Conservation (phyloP, 2,888 invertebrate genomes). For the Dilophus febrilis region DNA sequence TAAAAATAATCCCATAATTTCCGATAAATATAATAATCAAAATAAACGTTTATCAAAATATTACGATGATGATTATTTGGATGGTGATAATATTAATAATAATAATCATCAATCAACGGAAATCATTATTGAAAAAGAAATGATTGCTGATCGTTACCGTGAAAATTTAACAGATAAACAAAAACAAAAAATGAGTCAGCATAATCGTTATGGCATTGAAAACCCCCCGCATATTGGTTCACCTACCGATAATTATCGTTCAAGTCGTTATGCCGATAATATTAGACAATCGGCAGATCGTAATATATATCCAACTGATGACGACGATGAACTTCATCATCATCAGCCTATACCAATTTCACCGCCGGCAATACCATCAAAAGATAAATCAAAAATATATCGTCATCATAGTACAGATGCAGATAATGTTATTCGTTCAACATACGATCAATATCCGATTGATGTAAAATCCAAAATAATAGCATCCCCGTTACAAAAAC, state of each 20-base stretch:
- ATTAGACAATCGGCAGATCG: no score
- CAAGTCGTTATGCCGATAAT: no score
- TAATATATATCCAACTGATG: no score
- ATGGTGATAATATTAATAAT: constrained; percentile 2
- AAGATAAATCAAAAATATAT: no score
- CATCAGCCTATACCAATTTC: no score
- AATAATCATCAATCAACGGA: not conserved
- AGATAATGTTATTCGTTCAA: no score
- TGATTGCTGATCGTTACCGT: constrained; percentile 9
- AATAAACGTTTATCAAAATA: constrained; percentile 3
- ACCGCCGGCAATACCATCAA: no score
- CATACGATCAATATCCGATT: not conserved
- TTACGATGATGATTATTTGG: constrained; percentile 18
- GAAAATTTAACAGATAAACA: constrained; percentile 30
- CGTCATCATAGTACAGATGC: no score
- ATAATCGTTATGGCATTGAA: not conserved
- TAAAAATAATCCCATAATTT: no score
- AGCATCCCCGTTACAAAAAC: constrained; percentile 2
- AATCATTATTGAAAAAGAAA: constrained; percentile 14
- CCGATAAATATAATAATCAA: not conserved
- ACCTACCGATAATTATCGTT: not conserved
- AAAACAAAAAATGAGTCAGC: constrained; percentile 9
- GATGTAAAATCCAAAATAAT: constrained; percentile 18
- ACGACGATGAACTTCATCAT: no score
- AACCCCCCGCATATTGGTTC: no score